A percentile compares a stretch with the other conserved stretches of the same genome.
These are phyloP conservation scores for Mormyrops boulengeri DNA, from an alignment of 2,797 vertebrate species.

Conservation along the genomic window DNA sequence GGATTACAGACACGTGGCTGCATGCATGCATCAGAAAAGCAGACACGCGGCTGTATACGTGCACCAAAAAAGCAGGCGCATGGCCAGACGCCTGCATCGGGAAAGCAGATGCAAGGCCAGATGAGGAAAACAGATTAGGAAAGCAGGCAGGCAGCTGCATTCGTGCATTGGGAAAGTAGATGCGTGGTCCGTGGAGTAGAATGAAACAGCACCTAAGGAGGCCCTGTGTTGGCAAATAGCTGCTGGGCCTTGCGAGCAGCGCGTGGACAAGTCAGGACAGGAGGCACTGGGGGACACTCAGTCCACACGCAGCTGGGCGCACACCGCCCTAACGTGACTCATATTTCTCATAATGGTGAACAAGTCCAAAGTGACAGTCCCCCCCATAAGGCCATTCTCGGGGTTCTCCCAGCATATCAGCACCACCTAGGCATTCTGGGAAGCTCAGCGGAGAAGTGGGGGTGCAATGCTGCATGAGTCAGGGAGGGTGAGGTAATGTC, in stretches of 20 bases:
- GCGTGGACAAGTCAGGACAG: constrained; percentile 3
- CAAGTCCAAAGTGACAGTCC: neutral
- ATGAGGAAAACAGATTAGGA: neutral
- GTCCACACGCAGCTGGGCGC: neutral
- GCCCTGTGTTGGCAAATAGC: neutral
- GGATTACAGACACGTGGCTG: neutral
- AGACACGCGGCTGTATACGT: neutral
- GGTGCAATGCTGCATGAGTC: neutral
- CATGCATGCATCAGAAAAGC: neutral
- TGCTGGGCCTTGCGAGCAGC: neutral
- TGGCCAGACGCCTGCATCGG: no score
- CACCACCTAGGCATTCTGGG: neutral
- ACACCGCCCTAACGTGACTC: neutral
- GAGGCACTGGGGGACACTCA: neutral
- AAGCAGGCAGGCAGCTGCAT: neutral
- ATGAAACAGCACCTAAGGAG: neutral
- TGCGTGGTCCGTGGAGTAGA: neutral
- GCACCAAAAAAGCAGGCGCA: neutral
- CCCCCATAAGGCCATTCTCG: neutral
- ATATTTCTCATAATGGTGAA: neutral
- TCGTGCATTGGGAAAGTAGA: neutral
- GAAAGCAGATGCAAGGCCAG: neutral
- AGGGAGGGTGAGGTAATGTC: neutral
- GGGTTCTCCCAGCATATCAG: neutral
- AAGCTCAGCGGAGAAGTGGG: neutral